These are phyloP conservation scores for Zapus hudsonius DNA, from an alignment of 2,113 vertebrate species.

Conservation along the genomic window DNA sequence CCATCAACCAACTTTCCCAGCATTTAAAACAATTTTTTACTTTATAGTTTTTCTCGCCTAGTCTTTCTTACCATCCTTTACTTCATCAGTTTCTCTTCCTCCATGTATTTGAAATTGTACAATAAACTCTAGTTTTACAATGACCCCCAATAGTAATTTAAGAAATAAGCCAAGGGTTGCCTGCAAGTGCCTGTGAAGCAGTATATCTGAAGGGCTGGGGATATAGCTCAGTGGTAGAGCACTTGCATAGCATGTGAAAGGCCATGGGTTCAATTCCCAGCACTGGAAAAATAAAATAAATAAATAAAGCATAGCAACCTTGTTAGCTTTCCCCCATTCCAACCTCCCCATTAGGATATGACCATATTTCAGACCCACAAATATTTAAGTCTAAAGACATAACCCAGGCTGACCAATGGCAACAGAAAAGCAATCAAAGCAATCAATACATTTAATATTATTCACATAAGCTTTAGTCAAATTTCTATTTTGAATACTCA, in stretches of 20 bases:
- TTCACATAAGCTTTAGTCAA: background rate
- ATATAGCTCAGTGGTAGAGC: too few species aligned
- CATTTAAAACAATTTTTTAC: slow-evolving; percentile 19
- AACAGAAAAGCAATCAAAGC: slow-evolving; percentile 40
- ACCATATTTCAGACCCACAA: slow-evolving; percentile 27
- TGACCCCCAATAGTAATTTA: background rate
- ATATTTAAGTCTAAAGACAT: slow-evolving; percentile 29
- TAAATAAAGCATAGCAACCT: background rate
- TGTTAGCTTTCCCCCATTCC: background rate
- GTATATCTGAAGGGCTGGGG: background rate
- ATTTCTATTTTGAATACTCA: slow-evolving; percentile 20
- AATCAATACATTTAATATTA: background rate
- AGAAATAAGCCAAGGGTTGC: background rate
- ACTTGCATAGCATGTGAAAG: too few species aligned
- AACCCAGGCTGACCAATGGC: background rate
- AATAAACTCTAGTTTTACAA: background rate
- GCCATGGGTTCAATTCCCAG: too few species aligned
- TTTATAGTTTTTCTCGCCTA: background rate
- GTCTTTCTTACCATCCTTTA: background rate
- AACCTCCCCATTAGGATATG: background rate
- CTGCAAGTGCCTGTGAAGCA: background rate
- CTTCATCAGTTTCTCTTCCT: slow-evolving; percentile 15
- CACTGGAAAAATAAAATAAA: too few species aligned
- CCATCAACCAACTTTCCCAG: slow-evolving; percentile 40
- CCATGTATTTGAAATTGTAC: slow-evolving; percentile 11